phyloP scores from a whole-genome alignment of 2,888 invertebrate species.

The Anarsia innoxiella region DNA sequence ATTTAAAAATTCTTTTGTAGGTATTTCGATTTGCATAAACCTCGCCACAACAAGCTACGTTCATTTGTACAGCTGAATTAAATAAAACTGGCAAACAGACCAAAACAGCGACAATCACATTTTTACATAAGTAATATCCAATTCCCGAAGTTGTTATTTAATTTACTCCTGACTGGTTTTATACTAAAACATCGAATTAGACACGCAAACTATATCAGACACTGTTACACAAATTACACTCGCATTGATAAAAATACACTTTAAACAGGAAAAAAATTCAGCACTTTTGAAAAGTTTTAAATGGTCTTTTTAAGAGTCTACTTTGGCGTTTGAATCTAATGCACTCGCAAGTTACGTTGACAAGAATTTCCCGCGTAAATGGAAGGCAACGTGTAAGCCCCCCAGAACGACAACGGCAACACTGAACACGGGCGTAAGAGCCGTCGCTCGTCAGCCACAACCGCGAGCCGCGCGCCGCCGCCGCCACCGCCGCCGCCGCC shows the following conservation, averaged over 20 bases:
- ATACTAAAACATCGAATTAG: conserved; percentile 8
- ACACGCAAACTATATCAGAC: conserved; percentile 4
- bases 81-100: conserved; percentile 27
- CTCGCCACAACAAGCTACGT: conserved; percentile 28
- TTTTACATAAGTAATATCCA: conserved; percentile 24
- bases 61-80: conserved; percentile 39
- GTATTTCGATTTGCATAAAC: conserved; percentile 23
- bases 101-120: conserved; percentile 39
- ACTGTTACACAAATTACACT: conserved; percentile 8
- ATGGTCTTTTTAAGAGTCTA: background rate
- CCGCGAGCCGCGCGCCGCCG: background rate
- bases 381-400: conserved; percentile 35
- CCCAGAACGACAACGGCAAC: conserved; percentile 25
- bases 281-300: background rate
- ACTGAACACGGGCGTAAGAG: conserved; percentile 32
- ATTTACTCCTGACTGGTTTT: conserved; percentile 1
- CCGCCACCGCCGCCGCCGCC: background rate
- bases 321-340: conserved; percentile 1
- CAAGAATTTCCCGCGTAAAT: conserved; percentile 49
- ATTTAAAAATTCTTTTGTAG: background rate
- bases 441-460: background rate
- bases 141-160: conserved; percentile 14
- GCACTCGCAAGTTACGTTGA: conserved; percentile 15
- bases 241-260: background rate
- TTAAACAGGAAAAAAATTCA: conserved; percentile 1